A percentile compares a stretch with the other conserved stretches of the same genome.
phyloP scores from a whole-genome alignment of 2,888 invertebrate genomes.

The Baccha elongata region DNA sequence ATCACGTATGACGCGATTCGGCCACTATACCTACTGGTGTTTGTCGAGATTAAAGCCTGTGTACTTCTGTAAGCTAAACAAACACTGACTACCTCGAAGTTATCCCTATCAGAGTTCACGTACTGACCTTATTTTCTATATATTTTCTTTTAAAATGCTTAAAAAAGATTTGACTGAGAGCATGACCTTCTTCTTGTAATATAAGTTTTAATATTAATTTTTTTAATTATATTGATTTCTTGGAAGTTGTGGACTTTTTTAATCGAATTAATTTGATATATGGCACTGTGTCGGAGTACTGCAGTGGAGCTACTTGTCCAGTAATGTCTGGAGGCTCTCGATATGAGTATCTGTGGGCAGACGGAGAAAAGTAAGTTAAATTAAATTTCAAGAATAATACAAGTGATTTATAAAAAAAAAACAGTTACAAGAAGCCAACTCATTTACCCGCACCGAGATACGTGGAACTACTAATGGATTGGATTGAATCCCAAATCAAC shows the following conservation, averaged over 20 bases:
- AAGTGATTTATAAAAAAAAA: not conserved
- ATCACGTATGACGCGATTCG: too few species aligned
- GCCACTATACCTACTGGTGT: too few species aligned
- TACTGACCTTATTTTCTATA: too few species aligned
- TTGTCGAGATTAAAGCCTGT: too few species aligned
- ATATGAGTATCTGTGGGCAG: conserved; percentile 96
- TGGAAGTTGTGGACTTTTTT: conserved; percentile 95
- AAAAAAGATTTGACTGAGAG: too few species aligned
- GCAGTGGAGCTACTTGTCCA: conserved; percentile 92
- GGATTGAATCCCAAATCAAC: conserved; percentile 95
- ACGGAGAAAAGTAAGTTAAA: conserved; percentile 85
- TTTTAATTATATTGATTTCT: not conserved
- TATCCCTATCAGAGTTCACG: too few species aligned
- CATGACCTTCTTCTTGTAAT: too few species aligned
- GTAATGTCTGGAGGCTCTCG: conserved; percentile 95
- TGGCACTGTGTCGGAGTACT: conserved; percentile 93
- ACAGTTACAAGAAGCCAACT: conserved; percentile 89
- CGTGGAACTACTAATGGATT: conserved; percentile 93
- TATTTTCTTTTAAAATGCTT: too few species aligned
- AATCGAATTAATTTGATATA: conserved; percentile 96
- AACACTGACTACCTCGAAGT: too few species aligned
- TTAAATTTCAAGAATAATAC: not conserved
- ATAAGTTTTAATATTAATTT: conserved; percentile 3
- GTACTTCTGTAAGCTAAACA: too few species aligned
- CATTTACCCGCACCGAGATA: conserved; percentile 92